A percentile compares a stretch with the other conserved stretches of the same genome.
Conservation (phyloP, 2,797 vertebrate species). For the Clangula hyemalis region DNA sequence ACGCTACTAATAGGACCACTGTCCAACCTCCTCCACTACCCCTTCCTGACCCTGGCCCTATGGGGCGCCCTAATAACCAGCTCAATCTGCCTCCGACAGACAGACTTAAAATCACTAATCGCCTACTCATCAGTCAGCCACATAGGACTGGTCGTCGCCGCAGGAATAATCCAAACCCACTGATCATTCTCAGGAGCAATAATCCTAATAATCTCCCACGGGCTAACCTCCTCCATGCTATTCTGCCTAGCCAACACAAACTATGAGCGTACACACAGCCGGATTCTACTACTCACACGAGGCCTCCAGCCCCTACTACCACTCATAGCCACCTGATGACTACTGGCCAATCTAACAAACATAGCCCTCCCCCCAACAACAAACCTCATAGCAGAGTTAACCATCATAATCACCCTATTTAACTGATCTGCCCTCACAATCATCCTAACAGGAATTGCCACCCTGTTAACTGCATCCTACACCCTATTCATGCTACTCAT, state of each 20-base stretch:
- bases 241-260: slow-evolving; percentile 65
- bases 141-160: fast-evolving
- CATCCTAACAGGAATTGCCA: no score
- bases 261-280: slow-evolving; percentile 54
- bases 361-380: no score
- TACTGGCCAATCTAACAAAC: fast-evolving
- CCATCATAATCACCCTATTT: no score
- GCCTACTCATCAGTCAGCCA: slow-evolving; percentile 71
- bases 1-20: fast-evolving
- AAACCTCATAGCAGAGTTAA: no score
- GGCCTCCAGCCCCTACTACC: fast-evolving
- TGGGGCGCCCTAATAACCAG: slow-evolving; percentile 10
- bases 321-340: fast-evolving
- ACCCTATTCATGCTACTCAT: no score
- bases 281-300: fast-evolving
- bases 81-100: slow-evolving; percentile 7
- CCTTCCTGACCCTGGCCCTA: fast-evolving
- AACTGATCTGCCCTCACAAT: no score
- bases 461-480: no score
- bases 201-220: slow-evolving; percentile 57
- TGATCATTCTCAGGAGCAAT: slow-evolving; percentile 12
- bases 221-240: slow-evolving; percentile 25
- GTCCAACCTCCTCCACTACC: fast-evolving
- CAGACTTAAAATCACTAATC: slow-evolving; percentile 62
- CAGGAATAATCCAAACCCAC: background rate